Base-by-base conservation (phyloP, 2,797 vertebrate species). In the Mus spretus region DNA sequence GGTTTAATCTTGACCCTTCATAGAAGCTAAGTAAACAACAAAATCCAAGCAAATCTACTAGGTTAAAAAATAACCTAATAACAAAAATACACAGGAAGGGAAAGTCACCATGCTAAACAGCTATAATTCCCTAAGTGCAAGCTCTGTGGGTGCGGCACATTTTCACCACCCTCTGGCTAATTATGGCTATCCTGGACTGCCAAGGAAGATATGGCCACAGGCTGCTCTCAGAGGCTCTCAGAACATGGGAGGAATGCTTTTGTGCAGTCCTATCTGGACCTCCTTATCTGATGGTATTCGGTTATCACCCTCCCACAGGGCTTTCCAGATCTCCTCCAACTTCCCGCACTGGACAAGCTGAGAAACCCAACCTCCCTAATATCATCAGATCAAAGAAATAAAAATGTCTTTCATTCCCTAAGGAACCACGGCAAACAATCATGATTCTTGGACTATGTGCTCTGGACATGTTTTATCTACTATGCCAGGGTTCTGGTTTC, bases 381-480 rank as follows among this genome's bases (percentile, higher is more conserved):
- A 72, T 50, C 94, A 92, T 89, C 95, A 96, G 89, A 96, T 97
- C 91, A 95, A 96, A 96, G 93, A 82, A 90, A 93, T 93, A 95
- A 95, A 97, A 95, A 92, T 95, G 70, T 59, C 86, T 83, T 63
- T 77, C 53, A 44, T 50, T 93, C 92, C 88, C 93, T 77, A 91
- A 90, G 63, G 90, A 97, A 67, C 75, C 80, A 50, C 0, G 61
- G 77, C 74, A 85, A 91, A 93, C 83, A 96, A 81, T 37, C 44
- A n/a, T 15, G 37, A n/a, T 72, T 91, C 86, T 75, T 90, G n/a
- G 84, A 88, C 94, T 91, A 55, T 77, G 20, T 37, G 55, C 26
- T 87, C 47, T 37, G 75, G 40, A 85, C 17, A 47, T 78, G 53
- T 67, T 65, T 10, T 77, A 77, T 59, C 57, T 75, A 65, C 20